These are phyloP conservation scores for Eira barbara DNA, from an alignment of 2,113 vertebrate species.

Conservation along the genomic window DNA sequence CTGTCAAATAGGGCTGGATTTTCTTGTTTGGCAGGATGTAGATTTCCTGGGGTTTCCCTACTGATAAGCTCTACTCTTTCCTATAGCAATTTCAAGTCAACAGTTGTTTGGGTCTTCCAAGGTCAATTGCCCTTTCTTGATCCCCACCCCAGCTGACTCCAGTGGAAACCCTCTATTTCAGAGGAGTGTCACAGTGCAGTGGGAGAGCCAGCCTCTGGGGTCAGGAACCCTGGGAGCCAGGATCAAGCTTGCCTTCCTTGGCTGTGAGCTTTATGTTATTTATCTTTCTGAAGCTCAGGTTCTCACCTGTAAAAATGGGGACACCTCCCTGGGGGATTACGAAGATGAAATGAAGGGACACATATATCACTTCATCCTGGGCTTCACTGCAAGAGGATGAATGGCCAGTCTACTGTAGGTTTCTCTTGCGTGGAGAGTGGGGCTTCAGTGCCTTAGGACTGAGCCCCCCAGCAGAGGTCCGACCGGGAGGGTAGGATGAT, in stretches of 20 bases:
- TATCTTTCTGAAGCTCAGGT: not conserved
- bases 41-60: not conserved
- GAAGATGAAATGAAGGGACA: not conserved
- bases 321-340: not conserved
- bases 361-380: not conserved
- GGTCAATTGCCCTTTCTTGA: not conserved
- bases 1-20: not conserved
- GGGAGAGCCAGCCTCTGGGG: not conserved
- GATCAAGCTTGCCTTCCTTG: not conserved
- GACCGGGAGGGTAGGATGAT: too few species aligned
- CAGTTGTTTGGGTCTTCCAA: not conserved
- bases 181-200: not conserved
- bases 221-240: not conserved
- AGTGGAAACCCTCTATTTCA: not conserved
- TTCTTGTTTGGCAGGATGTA: not conserved
- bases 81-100: not conserved
- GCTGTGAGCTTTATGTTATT: not conserved
- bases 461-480: not conserved
- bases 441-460: not conserved
- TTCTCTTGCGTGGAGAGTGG: not conserved
- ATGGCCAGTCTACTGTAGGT: not conserved
- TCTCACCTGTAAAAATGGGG: not conserved
- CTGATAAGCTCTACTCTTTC: not conserved
- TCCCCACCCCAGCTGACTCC: not conserved
- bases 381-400: not conserved